Conservation (phyloP, 2,113 vertebrate genomes). For the Zootoca vivipara region DNA sequence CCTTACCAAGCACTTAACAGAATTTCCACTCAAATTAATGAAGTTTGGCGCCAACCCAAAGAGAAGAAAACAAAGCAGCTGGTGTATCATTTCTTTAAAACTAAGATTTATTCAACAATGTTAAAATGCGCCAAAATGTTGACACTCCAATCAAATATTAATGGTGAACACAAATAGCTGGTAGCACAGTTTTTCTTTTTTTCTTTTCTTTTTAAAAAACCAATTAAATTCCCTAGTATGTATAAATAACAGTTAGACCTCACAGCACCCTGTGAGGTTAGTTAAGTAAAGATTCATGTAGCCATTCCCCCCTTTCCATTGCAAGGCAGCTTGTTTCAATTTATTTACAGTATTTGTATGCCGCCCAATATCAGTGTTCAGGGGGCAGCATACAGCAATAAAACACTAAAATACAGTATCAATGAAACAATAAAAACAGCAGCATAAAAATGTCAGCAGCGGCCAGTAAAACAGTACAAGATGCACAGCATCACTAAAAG, state of each 20-base stretch:
- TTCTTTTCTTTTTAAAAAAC: constrained; percentile 33
- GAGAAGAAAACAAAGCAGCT: background rate
- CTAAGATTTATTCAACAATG: constrained; percentile 28
- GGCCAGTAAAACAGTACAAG: background rate
- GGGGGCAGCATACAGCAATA: background rate
- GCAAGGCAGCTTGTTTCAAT: background rate
- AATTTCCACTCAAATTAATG: background rate
- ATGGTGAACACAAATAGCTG: constrained; percentile 25
- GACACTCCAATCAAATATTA: background rate
- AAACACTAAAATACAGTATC: background rate
- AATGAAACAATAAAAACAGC: too few species aligned
- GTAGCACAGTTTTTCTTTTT: background rate
- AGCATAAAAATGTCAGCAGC: background rate
- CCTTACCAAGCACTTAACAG: background rate
- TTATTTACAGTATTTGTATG: background rate
- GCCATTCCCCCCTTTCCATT: background rate
- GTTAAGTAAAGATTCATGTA: constrained; percentile 34
- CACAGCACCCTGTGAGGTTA: constrained; percentile 64
- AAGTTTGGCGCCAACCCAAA: background rate
- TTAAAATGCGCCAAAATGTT: constrained; percentile 44
- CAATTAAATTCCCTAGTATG: constrained; percentile 18
- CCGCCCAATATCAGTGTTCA: background rate
- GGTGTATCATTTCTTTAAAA: background rate
- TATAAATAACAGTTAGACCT: constrained; percentile 37
- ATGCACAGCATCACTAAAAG: background rate